Evolutionary conservation across 1,140 invertebrate genomes (phyloP).

Genomic region (Aphis gossypii): DNA sequence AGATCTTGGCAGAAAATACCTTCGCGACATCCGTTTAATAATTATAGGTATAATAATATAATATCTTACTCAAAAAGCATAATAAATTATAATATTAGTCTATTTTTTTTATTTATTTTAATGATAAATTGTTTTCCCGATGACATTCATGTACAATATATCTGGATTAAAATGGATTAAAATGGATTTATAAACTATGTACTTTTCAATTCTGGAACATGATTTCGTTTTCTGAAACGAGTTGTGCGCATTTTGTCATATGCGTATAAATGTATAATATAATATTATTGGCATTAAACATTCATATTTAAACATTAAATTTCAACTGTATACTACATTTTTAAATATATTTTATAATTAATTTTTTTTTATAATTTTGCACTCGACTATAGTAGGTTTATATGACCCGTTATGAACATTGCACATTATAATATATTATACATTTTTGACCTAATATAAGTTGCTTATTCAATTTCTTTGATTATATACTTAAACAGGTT

Average conservation of each 20-base stretch:
- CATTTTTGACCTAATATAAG: constrained; percentile 19
- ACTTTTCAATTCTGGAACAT: not conserved
- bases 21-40: not conserved
- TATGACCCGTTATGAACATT: not conserved
- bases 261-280: not conserved
- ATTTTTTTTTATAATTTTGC: not conserved
- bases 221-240: not conserved
- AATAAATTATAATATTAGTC: constrained; percentile 9
- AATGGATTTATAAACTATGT: not conserved
- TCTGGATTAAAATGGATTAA: constrained; percentile 5
- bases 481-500: constrained; percentile 37
- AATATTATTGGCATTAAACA: not conserved
- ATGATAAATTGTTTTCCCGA: not conserved
- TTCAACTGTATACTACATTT: not conserved
- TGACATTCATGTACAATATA: not conserved
- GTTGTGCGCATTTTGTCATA: not conserved
- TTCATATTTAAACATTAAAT: not conserved
- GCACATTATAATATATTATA: constrained; percentile 3
- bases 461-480: constrained; percentile 11
- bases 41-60: not conserved
- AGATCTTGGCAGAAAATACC: not conserved
- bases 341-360: constrained; percentile 26
- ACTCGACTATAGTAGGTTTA: not conserved
- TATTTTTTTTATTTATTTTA: not conserved
- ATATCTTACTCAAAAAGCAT: not conserved